Evolutionary conservation across 2,888 invertebrate genomes (phyloP).

Genomic region (Fragum sueziense): DNA sequence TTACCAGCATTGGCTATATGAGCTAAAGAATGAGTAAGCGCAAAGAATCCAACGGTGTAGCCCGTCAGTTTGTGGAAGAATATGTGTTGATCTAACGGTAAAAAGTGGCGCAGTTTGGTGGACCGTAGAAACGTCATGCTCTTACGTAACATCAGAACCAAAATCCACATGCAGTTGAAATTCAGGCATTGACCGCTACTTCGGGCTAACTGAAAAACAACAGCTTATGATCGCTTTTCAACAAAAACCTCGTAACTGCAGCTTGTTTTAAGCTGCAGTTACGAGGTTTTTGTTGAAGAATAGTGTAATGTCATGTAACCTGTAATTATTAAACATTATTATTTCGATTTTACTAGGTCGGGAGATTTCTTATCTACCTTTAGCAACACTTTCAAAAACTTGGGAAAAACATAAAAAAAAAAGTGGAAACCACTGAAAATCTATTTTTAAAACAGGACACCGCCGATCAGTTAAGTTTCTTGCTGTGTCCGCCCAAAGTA

Average conservation of each 20-base stretch:
- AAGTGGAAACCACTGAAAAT: background rate
- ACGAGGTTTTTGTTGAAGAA: background rate
- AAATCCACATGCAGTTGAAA: conserved; percentile 94
- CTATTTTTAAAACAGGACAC: background rate
- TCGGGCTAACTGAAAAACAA: conserved; percentile 88
- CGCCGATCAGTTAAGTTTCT: background rate
- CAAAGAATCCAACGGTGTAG: conserved; percentile 88
- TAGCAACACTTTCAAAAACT: background rate
- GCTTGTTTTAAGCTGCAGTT: background rate
- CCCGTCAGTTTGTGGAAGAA: conserved; percentile 96
- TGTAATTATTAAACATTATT: too few relatives aligned
- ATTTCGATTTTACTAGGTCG: too few relatives aligned
- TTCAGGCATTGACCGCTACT: conserved; percentile 94
- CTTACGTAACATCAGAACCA: conserved; percentile 94
- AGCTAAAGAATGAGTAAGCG: conserved; percentile 91
- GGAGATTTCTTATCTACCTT: background rate
- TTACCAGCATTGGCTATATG: conserved; percentile 94
- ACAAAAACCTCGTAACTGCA: too few relatives aligned
- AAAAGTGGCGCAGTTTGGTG: conserved; percentile 88
- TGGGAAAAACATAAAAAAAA: background rate
- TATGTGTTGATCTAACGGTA: conserved; percentile 95
- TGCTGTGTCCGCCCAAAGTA: background rate
- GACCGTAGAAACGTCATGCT: conserved; percentile 92
- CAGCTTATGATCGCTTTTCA: too few relatives aligned
- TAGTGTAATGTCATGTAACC: background rate